phyloP scores from a whole-genome alignment of 2,113 vertebrate species.

The Xiphophorus hellerii region DNA sequence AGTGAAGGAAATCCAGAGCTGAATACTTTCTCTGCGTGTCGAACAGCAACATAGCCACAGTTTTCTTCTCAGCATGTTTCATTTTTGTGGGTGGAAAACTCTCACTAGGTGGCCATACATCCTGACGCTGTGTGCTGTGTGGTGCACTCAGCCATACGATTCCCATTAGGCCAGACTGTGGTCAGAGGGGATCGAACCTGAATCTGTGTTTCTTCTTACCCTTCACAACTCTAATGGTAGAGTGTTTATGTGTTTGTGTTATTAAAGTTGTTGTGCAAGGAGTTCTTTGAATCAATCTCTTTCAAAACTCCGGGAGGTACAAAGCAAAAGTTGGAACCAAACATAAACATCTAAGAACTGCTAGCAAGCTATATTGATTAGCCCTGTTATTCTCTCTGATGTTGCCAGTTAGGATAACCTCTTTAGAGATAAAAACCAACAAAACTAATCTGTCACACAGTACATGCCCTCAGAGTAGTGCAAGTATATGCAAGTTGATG shows the following conservation, averaged over 20 bases:
- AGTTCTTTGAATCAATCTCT: conserved; percentile 16
- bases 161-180: conserved; percentile 69
- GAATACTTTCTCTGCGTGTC: conserved; percentile 10
- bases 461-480: conserved; percentile 5
- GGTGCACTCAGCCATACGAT: conserved; percentile 66
- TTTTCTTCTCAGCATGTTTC: conserved; percentile 45
- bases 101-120: conserved; percentile 55
- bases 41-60: neutral
- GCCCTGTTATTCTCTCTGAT: neutral
- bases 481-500: conserved; percentile 8
- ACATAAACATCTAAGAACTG: neutral
- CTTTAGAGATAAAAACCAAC: conserved; percentile 3
- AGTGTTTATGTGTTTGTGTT: conserved; percentile 22
- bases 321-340: conserved; percentile 6
- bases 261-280: conserved; percentile 29
- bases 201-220: conserved; percentile 39
- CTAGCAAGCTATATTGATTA: neutral
- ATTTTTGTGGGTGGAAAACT: conserved; percentile 66
- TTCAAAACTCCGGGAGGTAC: neutral
- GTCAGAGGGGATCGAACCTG: conserved; percentile 40
- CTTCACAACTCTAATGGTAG: conserved; percentile 10
- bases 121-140: conserved; percentile 36
- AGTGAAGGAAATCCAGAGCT: conserved; percentile 7
- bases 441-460: neutral
- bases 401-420: neutral